Evolutionary conservation across 2,797 vertebrate genomes (phyloP).

Genomic region (Acanthurus tractus): DNA sequence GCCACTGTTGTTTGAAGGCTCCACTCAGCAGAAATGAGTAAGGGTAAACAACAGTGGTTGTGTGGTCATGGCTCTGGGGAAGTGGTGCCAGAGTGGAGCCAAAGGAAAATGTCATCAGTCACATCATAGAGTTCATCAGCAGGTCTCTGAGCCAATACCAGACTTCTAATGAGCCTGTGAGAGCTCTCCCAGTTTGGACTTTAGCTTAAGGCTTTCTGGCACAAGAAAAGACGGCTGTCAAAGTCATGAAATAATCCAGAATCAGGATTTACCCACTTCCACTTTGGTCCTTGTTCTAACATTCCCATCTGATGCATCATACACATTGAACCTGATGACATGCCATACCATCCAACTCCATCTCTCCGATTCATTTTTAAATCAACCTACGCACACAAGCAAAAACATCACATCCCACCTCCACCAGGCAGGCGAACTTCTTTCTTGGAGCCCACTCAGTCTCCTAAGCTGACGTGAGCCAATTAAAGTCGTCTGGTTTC

Average conservation of each 20-base stretch:
- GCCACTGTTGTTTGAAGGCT: constrained; percentile 35
- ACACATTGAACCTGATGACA: constrained; percentile 37
- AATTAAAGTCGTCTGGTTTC: constrained; percentile 60
- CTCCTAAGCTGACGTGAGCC: constrained; percentile 46
- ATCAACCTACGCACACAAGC: constrained; percentile 47
- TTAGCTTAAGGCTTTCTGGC: neutral
- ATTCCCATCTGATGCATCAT: constrained; percentile 14
- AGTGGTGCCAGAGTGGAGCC: constrained; percentile 20
- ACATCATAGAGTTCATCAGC: constrained; percentile 37
- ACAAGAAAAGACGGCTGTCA: neutral
- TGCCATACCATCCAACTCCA: constrained; percentile 22
- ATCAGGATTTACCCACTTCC: constrained; percentile 1
- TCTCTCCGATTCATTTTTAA: constrained; percentile 53
- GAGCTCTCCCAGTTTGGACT: neutral
- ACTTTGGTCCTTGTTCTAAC: neutral
- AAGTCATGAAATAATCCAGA: neutral
- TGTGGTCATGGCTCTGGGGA: constrained; percentile 33
- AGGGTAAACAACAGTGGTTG: constrained; percentile 57
- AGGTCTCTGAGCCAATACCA: constrained; percentile 13
- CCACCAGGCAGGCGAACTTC: constrained; percentile 42
- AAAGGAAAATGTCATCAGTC: constrained; percentile 61
- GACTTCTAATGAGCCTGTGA: constrained; percentile 2
- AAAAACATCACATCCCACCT: constrained; percentile 64
- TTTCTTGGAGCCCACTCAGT: constrained; percentile 53
- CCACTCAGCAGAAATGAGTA: constrained; percentile 50